Conservation (phyloP, 53 echinoderm and acorn worm species). For the Paelopatides confundens region DNA sequence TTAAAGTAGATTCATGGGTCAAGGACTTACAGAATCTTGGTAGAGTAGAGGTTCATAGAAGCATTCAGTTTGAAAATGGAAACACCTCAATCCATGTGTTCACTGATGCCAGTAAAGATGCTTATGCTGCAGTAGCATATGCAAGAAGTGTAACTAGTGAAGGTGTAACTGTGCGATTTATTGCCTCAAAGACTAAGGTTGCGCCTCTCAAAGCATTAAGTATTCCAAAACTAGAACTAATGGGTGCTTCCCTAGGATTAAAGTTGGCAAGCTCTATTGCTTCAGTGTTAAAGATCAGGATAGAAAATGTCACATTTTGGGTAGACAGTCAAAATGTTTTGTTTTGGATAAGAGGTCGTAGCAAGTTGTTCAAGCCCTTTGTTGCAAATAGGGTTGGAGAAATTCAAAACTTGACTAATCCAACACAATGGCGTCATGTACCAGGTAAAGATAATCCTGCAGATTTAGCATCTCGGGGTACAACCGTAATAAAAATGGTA, state of each 20-base stretch:
- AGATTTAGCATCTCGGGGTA: constrained; percentile 60
- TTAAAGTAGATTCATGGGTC: constrained; percentile 1
- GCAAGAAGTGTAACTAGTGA: constrained; percentile 4
- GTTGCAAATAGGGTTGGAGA: constrained; percentile 65
- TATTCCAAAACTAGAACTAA: constrained; percentile 26
- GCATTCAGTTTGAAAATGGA: constrained; percentile 7
- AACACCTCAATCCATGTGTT: constrained; percentile 36
- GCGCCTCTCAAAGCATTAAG: constrained; percentile 22
- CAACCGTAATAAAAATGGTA: constrained; percentile 37
- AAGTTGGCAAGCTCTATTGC: constrained; percentile 7
- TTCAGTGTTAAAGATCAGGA: neutral
- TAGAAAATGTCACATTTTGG: constrained; percentile 9
- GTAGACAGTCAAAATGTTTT: constrained; percentile 38
- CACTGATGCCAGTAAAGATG: constrained; percentile 48
- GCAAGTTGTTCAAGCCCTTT: constrained; percentile 41
- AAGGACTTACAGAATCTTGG: constrained; percentile 25
- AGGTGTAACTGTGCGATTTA: neutral
- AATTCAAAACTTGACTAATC: constrained; percentile 43
- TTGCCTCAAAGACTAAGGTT: constrained; percentile 14
- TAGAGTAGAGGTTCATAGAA: constrained; percentile 20
- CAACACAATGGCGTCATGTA: constrained; percentile 56
- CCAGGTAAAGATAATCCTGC: constrained; percentile 58
- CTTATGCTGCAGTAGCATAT: constrained; percentile 51
- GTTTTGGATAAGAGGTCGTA: constrained; percentile 27
- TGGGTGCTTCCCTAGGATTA: constrained; percentile 19